Base-by-base conservation (phyloP, 2,113 vertebrate genomes). In the Cynopterus brachyotis region DNA sequence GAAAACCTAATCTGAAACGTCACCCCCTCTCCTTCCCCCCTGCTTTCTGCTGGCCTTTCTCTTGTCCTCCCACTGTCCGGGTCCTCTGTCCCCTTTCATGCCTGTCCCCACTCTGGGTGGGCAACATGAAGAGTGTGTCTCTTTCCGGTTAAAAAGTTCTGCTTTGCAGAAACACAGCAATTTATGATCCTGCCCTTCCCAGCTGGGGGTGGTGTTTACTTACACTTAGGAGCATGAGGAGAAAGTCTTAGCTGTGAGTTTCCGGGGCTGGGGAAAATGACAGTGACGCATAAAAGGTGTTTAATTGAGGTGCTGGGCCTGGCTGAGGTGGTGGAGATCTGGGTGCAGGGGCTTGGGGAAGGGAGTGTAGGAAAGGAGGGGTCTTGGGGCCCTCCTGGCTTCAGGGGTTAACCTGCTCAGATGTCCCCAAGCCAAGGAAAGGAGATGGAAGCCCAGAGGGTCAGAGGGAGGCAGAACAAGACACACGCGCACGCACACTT, bases 131-230 rank as follows among this genome's bases (percentile, higher is more conserved):
- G 24, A 22, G 4, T 6, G 12, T 1, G 5, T 6, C 4, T 85
- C 24, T 90, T 82, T 75, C 70, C 81, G 28, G 53, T 59, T 75
- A 87, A 89, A 69, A 89, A 45, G 67, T 60, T 91, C 45, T 28
- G 67, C 22, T 88, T 75, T 35, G 35, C 55, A 85, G 72, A 95
- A 91, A 69, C 37, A 75, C 40, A 45, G 45, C 91, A 57, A 10
- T 76, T 84, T 55, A 72, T 20, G 59, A 66, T 9, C 28, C 45
- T 45, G 17, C 17, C 50, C 72, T 83, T 69, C n/a, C 66, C 89
- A 32, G 35, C 85, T 69, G 86, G 45, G 22, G 37, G 47, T 3
- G 2, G n/a, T 64, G 45, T 82, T 84, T 84, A 53, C 59, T 97
- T 82, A 81, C 47, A 55, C 66, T 90, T 60, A 89, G 76, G 79